Evolutionary conservation across 1,140 invertebrate species (phyloP), one percentile per base, ranked within the genome.

Genomic region (Diorhabda carinulata): DNA sequence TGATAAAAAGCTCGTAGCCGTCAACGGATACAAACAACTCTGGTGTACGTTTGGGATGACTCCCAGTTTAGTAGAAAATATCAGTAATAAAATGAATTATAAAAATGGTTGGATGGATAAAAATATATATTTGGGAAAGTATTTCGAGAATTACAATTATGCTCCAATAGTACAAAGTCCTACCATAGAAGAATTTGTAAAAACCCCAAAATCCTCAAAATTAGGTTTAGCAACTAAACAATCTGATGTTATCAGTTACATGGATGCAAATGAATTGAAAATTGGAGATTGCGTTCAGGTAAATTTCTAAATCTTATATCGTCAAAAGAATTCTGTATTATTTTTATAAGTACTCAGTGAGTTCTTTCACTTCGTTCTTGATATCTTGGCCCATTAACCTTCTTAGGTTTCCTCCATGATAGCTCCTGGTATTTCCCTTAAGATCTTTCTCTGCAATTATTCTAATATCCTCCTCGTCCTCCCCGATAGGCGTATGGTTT

Each of bases 81-180:
- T 74, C 10, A 45, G 25, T 43, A 70, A 61, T 57, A 66, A 74
- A 40, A 56, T 45, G 25, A 72, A 45, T 59, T 70, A 63, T 43
- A 62, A 43, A 57, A 73, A 58, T 59, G 76, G 76, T 72, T 84
- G 83, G 83, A 78, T 73, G 0, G 81, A 84, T 69, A 80, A 79
- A 70, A 73, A 82, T 74, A 70, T 83, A 52, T 84, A 80, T 74
- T 70, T 83, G 60, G 82, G 82, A 52, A 72, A 75, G 69, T 66
- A 70, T 42, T 73, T 77, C 40, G 65, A 70, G 45, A 56, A 70
- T 44, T 8, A 25, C 63, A 58, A 8, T 63, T 59, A 60, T 10
- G 42, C 57, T 4, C 74, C 77, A 45, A 10, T 66, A 3, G 60
- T 68, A 7, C n/a, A 61, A n/a, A 41, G 60, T 9, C 73, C 74